Evolutionary conservation across 2,797 vertebrate species (phyloP).

Genomic region (Premnoplex brunnescens): DNA sequence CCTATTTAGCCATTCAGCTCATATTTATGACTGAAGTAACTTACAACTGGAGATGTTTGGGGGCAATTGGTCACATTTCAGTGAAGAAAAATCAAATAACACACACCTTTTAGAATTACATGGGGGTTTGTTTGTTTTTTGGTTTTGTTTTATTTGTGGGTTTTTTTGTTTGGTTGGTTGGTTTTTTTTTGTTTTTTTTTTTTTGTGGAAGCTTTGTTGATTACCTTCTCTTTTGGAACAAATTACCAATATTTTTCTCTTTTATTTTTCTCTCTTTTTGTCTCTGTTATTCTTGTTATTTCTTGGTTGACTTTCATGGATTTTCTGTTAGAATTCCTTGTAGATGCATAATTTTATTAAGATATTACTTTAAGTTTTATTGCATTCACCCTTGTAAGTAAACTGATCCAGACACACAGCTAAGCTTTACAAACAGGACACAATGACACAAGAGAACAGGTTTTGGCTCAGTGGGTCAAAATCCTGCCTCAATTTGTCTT

Average conservation of each 20-base stretch:
- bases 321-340: neutral
- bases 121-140: neutral
- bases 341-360: neutral
- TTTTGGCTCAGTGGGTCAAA: neutral
- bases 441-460: accelerated
- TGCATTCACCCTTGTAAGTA: neutral
- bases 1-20: neutral
- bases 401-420: neutral
- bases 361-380: neutral
- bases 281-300: neutral
- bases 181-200: neutral
- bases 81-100: neutral
- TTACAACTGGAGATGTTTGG: neutral
- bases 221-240: neutral
- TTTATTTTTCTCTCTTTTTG: too few relatives aligned
- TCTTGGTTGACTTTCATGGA: neutral
- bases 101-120: neutral
- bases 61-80: neutral
- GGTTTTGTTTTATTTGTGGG: neutral
- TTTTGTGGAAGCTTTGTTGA: neutral
- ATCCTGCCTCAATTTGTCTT: neutral
- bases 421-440: neutral
- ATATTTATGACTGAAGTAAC: neutral
- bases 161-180: neutral
- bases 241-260: neutral